Evolutionary conservation across 2,113 vertebrate genomes (phyloP).

Genomic region (Macquaria ambigua): DNA sequence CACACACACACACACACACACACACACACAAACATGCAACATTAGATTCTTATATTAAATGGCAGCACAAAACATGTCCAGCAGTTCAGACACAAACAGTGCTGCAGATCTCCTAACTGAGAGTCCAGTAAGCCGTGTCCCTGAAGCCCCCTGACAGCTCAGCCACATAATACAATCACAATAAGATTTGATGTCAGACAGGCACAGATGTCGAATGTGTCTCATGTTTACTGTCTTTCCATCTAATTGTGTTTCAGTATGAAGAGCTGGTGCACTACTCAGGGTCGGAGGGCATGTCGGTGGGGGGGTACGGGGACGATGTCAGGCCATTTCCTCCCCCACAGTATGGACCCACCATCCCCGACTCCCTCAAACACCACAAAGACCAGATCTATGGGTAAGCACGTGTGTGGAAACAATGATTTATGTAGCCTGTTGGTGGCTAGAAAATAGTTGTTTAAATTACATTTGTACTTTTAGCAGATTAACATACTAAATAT

Average conservation of each 20-base stretch:
- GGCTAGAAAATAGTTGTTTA: constrained; percentile 19
- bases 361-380: constrained; percentile 88
- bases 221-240: constrained; percentile 62
- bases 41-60: neutral
- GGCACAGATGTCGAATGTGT: constrained; percentile 67
- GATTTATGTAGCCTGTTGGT: constrained; percentile 35
- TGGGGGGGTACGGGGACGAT: constrained; percentile 85
- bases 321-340: constrained; percentile 81
- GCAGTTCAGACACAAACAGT: neutral
- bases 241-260: constrained; percentile 82
- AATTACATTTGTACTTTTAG: neutral
- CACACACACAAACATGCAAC: neutral
- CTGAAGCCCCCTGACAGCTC: constrained; percentile 35
- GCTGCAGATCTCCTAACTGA: constrained; percentile 3
- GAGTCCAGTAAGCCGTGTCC: neutral
- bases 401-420: constrained; percentile 11
- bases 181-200: constrained; percentile 48
- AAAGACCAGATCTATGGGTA: constrained; percentile 88
- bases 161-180: constrained; percentile 60
- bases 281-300: constrained; percentile 84
- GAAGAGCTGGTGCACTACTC: constrained; percentile 88
- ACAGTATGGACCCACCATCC: constrained; percentile 81
- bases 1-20: neutral
- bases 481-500: constrained; percentile 22
- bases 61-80: neutral